Evolutionary conservation across 2,113 vertebrate species (phyloP), one percentile per base, ranked within the genome.

Genomic region (Nicator chloris): DNA sequence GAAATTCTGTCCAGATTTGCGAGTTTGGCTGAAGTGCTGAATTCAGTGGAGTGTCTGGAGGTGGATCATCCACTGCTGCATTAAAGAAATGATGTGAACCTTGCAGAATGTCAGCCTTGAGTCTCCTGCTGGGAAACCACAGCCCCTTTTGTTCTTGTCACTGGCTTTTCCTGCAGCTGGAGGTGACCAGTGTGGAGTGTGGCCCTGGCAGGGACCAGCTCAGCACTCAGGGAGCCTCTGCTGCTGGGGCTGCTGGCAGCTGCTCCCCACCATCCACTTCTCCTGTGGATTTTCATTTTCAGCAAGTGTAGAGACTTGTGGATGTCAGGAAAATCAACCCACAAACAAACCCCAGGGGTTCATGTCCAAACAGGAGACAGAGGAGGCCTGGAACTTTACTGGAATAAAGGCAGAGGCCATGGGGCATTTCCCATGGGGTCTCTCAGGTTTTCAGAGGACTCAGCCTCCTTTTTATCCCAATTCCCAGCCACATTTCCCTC

Each of bases 381-480:
- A 28, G 47, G 5, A 42, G 8, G 10, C 4, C 47, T 64, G 75
- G 5, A 3, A 13, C 31, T 64, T 42, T 7, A n/a, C 35, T 78
- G 1, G 2, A n/a, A 28, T 28, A 2, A 42, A 64, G 24, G 30
- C 6, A 78, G 59, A 64, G 47, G 8, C 72, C 56, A 30, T 19
- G 56, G 56, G 27, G 27, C 9, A 39, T 49, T 54, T 16, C 5
- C 27, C 9, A 0, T 19, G 56, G 42, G 20, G 5, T 30, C 11
- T 59, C 42, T 47, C 26, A 2, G 0, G 4, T 37, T 47, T 75
- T 47, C 37, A 4, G 26, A 17, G n/a, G 33, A 30, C 0, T 0
- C 26, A 23, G 15, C 15, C 54, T 47, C 20, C 42, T 37, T 47
- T 47, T 30, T 11, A 60, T 47, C 72, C 54, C 15, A 60, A 47